Conservation (phyloP, 2,113 vertebrate genomes). For the Phycodurus eques region DNA sequence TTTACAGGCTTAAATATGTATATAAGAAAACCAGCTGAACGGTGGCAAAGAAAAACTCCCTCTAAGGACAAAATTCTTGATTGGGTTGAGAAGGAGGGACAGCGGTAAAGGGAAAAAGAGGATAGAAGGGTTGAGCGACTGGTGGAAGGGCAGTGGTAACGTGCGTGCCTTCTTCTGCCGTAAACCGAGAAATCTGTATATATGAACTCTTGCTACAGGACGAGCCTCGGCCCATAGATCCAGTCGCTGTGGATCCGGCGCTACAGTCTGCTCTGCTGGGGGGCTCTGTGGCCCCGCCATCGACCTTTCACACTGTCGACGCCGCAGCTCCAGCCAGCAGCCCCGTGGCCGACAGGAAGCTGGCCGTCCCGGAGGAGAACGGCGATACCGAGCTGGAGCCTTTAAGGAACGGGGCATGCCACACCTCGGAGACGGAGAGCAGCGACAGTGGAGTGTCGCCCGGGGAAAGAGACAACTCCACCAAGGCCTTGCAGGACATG, state of each 20-base stretch:
- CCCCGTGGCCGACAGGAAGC: constrained; percentile 62
- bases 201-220: constrained; percentile 63
- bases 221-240: constrained; percentile 73
- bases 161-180: too few relatives aligned
- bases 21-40: too few relatives aligned
- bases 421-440: constrained; percentile 81
- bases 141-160: too few relatives aligned
- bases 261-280: constrained; percentile 70
- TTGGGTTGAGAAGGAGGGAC: too few relatives aligned
- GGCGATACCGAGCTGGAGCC: constrained; percentile 82
- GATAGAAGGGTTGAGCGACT: too few relatives aligned
- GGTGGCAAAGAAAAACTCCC: too few relatives aligned
- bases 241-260: constrained; percentile 71
- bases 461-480: constrained; percentile 74
- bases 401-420: constrained; percentile 85
- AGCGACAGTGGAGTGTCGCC: constrained; percentile 65
- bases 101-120: too few relatives aligned
- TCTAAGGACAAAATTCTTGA: too few relatives aligned
- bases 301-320: constrained; percentile 37
- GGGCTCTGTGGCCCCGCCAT: constrained; percentile 44
- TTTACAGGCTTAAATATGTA: too few relatives aligned
- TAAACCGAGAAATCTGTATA: neutral
- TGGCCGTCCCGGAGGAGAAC: constrained; percentile 78
- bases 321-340: constrained; percentile 29
- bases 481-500: constrained; percentile 63